Percentiles rank a stretch among this genome's conserved stretches.
Conservation (phyloP, 2,113 vertebrate genomes). For the Accipiter virgatus region DNA sequence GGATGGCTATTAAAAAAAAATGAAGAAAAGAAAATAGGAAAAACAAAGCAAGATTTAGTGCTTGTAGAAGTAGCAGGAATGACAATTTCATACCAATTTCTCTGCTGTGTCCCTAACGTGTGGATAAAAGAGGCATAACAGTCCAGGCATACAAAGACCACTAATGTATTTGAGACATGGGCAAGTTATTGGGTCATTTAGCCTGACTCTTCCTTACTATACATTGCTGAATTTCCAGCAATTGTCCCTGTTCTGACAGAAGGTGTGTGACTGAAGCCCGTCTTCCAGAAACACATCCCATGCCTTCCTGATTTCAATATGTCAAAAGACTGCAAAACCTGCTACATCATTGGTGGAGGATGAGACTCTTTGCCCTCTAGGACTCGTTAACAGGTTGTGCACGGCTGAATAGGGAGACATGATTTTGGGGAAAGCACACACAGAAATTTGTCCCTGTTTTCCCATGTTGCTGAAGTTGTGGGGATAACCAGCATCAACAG, state of each 20-base stretch:
- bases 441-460: background rate
- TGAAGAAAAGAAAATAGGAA: slow-evolving; percentile 28
- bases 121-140: background rate
- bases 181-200: background rate
- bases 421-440: background rate
- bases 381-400: background rate
- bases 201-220: background rate
- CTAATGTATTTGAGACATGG: background rate
- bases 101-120: background rate
- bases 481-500: background rate
- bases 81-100: background rate
- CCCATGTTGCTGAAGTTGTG: background rate
- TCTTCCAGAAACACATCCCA: background rate
- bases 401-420: background rate
- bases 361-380: background rate
- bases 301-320: background rate
- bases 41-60: slow-evolving; percentile 55
- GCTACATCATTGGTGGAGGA: background rate
- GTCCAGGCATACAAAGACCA: background rate
- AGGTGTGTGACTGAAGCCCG: background rate
- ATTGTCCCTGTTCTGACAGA: background rate
- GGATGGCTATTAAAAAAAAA: slow-evolving; percentile 36
- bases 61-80: background rate
- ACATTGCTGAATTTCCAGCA: background rate
- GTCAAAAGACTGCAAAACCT: background rate